Evolutionary conservation across 2,888 invertebrate species (phyloP).

Genomic region (Caenorhabditis becei): DNA sequence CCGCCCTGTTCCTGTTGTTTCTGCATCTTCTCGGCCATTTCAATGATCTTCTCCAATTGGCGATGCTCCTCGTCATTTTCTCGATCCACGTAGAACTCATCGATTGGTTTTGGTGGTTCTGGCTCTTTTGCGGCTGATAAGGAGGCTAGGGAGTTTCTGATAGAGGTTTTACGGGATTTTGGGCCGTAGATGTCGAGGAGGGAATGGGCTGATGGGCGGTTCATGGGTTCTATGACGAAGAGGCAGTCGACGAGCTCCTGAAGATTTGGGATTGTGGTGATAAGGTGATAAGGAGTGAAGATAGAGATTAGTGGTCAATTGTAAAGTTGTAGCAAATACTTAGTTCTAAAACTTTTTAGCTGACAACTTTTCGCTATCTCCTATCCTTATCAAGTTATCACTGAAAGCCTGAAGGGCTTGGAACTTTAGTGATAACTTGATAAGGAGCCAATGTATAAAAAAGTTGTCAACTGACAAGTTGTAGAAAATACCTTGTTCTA

Average conservation of each 20-base stretch:
- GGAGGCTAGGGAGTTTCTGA: constrained; percentile 44
- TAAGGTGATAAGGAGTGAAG: too few species aligned
- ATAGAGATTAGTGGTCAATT: too few species aligned
- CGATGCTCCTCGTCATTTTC: constrained; percentile 52
- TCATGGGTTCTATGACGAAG: constrained; percentile 46
- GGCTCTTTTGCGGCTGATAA: constrained; percentile 19
- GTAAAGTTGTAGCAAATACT: too few species aligned
- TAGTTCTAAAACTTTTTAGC: too few species aligned
- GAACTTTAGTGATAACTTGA: too few species aligned
- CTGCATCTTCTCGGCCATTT: constrained; percentile 32
- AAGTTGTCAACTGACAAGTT: too few species aligned
- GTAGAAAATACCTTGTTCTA: too few species aligned
- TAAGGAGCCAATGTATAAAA: too few species aligned
- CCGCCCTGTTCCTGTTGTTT: constrained; percentile 26
- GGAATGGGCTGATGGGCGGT: constrained; percentile 56
- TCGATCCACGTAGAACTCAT: constrained; percentile 45
- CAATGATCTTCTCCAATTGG: constrained; percentile 34
- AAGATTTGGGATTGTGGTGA: too few species aligned
- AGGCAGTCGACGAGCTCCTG: constrained; percentile 61
- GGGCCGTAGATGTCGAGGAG: constrained; percentile 33
- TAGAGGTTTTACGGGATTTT: constrained; percentile 50
- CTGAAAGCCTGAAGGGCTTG: too few species aligned
- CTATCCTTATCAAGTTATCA: too few species aligned
- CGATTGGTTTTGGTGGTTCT: constrained; percentile 20
- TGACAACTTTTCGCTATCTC: too few species aligned